Conservation (phyloP, 2,888 invertebrate species). For the Alitta virens region DNA sequence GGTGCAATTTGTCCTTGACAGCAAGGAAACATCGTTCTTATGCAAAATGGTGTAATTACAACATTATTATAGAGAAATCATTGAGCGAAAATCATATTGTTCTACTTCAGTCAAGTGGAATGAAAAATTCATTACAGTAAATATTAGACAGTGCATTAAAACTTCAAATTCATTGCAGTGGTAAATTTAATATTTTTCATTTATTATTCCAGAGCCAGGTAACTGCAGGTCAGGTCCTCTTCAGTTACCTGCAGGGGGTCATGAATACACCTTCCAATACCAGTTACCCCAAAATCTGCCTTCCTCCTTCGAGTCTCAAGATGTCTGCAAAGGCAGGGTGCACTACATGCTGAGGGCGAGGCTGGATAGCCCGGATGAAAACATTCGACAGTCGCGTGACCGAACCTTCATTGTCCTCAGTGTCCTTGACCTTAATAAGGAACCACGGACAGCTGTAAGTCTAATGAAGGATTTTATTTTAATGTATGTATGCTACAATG, state of each 20-base stretch:
- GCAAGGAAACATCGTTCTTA: too few relatives aligned
- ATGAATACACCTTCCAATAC: conserved; percentile 29
- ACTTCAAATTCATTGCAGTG: too few relatives aligned
- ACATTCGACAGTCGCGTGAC: conserved; percentile 19
- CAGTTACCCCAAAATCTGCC: conserved; percentile 25
- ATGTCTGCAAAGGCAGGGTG: conserved; percentile 26
- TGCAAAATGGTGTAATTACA: too few relatives aligned
- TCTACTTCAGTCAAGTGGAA: too few relatives aligned
- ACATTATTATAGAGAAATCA: too few relatives aligned
- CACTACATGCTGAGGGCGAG: conserved; percentile 29
- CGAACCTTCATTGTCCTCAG: conserved; percentile 28
- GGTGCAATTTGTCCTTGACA: too few relatives aligned
- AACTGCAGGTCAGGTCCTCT: conserved; percentile 9
- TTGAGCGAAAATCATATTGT: too few relatives aligned
- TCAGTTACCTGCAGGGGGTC: conserved; percentile 25
- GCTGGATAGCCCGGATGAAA: conserved; percentile 28
- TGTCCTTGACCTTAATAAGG: conserved; percentile 30
- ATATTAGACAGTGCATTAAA: too few relatives aligned
- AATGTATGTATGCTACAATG: too few relatives aligned
- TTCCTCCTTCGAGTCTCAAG: conserved; percentile 30
- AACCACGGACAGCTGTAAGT: conserved; percentile 18
- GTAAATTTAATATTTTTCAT: too few relatives aligned
- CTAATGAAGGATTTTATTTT: too few relatives aligned
- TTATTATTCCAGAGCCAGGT: conserved; percentile 13
- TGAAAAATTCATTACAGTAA: too few relatives aligned